Percentiles rank a stretch among this genome's conserved stretches.
These are phyloP conservation scores for Sminthurides bifidus DNA, from an alignment of 1,140 invertebrate genomes.

Conservation along the genomic window DNA sequence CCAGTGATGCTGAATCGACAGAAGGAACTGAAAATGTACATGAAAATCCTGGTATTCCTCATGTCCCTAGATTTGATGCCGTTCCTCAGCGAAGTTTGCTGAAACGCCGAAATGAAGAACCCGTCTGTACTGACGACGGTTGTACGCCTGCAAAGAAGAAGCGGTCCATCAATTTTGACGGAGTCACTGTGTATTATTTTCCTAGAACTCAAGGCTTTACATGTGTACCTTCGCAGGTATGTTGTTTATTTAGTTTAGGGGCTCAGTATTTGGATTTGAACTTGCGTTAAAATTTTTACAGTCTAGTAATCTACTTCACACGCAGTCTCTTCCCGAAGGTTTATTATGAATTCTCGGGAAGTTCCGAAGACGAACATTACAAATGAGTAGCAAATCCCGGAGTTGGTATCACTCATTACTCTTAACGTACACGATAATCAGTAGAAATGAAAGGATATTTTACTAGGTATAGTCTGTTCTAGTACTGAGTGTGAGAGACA, in stretches of 20 bases:
- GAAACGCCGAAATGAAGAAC: slow-evolving; percentile 18
- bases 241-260: slow-evolving; percentile 14
- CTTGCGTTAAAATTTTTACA: background rate
- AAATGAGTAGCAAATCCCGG: no score
- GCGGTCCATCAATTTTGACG: slow-evolving; percentile 72
- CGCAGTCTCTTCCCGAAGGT: no score
- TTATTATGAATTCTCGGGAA: no score
- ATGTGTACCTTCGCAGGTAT: slow-evolving; percentile 82
- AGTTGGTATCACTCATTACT: no score
- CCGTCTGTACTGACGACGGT: background rate
- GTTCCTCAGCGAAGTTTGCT: slow-evolving; percentile 16
- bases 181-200: slow-evolving; percentile 91
- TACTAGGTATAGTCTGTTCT: no score
- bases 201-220: slow-evolving; percentile 91
- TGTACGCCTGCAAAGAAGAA: slow-evolving; percentile 47
- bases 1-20: background rate
- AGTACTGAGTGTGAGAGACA: no score
- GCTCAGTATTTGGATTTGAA: slow-evolving; percentile 14
- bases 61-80: background rate
- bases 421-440: no score
- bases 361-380: no score
- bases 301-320: background rate
- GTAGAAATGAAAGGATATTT: no score
- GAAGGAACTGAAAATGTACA: background rate
- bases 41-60: background rate